Base-by-base conservation (phyloP, 2,888 invertebrate genomes). In the Protula sp. region DNA sequence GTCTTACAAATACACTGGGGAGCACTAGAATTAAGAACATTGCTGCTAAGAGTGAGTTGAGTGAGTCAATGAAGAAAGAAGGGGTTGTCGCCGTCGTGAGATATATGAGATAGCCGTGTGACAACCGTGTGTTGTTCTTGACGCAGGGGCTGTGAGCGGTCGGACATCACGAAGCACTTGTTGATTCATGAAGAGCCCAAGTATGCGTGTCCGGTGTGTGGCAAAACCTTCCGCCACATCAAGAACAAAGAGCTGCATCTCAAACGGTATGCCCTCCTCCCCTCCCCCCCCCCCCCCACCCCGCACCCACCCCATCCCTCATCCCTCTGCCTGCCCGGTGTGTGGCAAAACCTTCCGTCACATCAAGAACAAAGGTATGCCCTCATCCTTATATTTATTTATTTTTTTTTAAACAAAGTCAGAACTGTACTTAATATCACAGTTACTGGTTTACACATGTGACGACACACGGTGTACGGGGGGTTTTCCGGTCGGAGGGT, bases 181-280 rank as follows among this genome's bases (percentile, higher is more conserved):
- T 60, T 81, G 47, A 79, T 82, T 26, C 82, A 82, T 61, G 78
- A 80, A 60, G 80, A 78, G 30, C 82, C 82, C 1, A 76, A 79
- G 60, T 78, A 80, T 63, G 67, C 68, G 5, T 82, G 82, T 72
- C 76, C 79, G 54, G 71, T 79, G 1, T 82, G 82, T 70, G 74
- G 75, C 27, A 81, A 81, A 63, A 69, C 76, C 1, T 82, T 82
- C 65, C 69, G 82, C 30, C 81, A 81, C 63, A 67, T 79, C 31
- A 81, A 81, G 64, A 82, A 82, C 66, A 81, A 78, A 64, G 81
- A 81, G 60, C 73, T 82, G 1, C 82, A 82, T 62, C 68, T 81
- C 22, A 81, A 81, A 74, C 73, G 81, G 81, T 81, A 62, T 56
- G 38, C 50, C 24, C 27, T 29, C 26, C 29, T n/a, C n/a, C n/a